A percentile compares a stretch with the other conserved stretches of the same genome.
phyloP scores from a whole-genome alignment of 2,113 vertebrate genomes.

The Indicator maculatus region DNA sequence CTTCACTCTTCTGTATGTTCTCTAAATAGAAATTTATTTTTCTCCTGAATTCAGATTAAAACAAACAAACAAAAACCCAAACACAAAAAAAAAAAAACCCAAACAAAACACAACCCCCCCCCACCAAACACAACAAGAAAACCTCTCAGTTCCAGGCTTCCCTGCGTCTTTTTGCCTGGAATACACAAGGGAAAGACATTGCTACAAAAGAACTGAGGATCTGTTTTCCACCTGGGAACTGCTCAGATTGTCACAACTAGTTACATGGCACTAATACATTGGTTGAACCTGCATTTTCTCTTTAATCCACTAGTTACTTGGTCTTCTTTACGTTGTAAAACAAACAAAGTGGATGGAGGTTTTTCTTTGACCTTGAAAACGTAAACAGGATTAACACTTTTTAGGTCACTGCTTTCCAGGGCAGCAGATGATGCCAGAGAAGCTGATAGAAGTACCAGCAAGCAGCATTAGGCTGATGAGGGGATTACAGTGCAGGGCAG shows the following conservation, averaged over 20 bases:
- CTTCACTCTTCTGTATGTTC: neutral
- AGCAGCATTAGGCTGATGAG: neutral
- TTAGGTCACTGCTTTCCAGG: slow-evolving; percentile 56
- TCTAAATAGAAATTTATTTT: neutral
- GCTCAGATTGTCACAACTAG: neutral
- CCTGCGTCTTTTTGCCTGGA: neutral
- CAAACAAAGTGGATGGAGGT: neutral
- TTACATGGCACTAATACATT: neutral
- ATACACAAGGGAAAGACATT: neutral
- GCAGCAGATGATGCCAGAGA: slow-evolving; percentile 39
- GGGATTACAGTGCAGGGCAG: neutral
- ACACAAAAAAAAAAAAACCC: too few relatives aligned
- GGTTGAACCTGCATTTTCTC: neutral
- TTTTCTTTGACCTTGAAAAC: slow-evolving; percentile 64
- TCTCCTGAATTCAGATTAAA: neutral
- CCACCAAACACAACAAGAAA: neutral
- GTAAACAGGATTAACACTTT: slow-evolving; percentile 67
- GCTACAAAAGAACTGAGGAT: neutral
- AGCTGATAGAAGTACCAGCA: slow-evolving; percentile 14
- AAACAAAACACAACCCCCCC: too few relatives aligned
- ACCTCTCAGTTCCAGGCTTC: neutral
- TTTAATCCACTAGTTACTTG: neutral
- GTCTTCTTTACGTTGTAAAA: neutral
- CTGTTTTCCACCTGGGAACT: neutral
- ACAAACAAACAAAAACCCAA: too few relatives aligned